Conservation (phyloP, 1,140 invertebrate genomes). For the Temnothorax curvispinosus region DNA sequence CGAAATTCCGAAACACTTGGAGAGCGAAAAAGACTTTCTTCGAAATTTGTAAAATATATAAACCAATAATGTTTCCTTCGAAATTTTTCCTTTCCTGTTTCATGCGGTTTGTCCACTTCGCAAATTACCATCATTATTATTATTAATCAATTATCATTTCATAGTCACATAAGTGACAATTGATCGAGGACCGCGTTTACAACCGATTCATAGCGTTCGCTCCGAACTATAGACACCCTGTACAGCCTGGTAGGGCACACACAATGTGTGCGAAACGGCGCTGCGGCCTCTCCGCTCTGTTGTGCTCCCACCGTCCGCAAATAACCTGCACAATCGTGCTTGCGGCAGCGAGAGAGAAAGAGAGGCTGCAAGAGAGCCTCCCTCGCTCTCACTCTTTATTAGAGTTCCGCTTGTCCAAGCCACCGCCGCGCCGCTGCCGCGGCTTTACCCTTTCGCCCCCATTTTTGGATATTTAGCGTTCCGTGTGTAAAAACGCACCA, state of each 20-base stretch:
- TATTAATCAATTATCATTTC: not conserved
- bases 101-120: not conserved
- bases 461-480: conserved; percentile 29
- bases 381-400: conserved; percentile 53
- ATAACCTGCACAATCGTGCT: conserved; percentile 59
- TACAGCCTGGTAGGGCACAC: conserved; percentile 8
- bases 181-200: not conserved
- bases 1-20: not conserved
- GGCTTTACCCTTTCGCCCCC: conserved; percentile 18
- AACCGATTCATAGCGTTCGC: not conserved
- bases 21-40: not conserved
- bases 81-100: not conserved
- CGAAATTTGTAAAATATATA: not conserved
- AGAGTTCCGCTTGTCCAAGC: conserved; percentile 26
- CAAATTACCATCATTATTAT: not conserved
- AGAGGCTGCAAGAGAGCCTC: conserved; percentile 10
- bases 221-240: conserved; percentile 42
- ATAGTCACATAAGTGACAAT: not conserved
- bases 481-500: not conserved
- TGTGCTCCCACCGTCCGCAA: conserved; percentile 64
- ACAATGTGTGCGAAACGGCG: conserved; percentile 39
- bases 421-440: no score
- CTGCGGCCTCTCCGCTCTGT: conserved; percentile 41
- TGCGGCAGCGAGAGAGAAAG: conserved; percentile 4
- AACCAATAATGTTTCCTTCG: not conserved